Base-by-base conservation (phyloP, 2,113 vertebrate species). In the Ammodytes dubius region DNA sequence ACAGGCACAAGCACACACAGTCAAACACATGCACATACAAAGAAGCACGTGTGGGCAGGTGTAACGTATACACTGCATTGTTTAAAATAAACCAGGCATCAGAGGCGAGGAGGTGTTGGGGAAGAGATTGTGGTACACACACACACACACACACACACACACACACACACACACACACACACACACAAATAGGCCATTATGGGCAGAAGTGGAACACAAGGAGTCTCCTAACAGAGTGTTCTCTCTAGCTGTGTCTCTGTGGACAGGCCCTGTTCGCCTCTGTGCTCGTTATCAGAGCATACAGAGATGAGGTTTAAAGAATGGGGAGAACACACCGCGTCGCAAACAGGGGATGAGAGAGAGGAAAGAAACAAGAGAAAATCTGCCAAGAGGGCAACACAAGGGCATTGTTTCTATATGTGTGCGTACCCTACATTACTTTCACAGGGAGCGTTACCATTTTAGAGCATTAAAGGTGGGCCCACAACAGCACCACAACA, bases 51-150 rank as follows among this genome's bases (percentile, higher is more conserved):
- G 27, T 27, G 27, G 27, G 27, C 27, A 27, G 27, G 27, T 27
- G 27, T 27, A 27, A 27, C 27, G 27, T 27, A 27, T 27, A 77
- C 72, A 77, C 87, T 79, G 75, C 86, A 89, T 92, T 92, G 89
- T 94, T 94, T 93, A 88, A 92, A 93, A 94, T 91, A 92, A 92
- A 92, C 67, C 90, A 64, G 86, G 85, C 93, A 83, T 93, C 89
- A 90, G 87, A 88, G 89, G 58, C 80, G 69, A 85, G 79, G 82
- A 85, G 81, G 82, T 92, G 89, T 81, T 88, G 79, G 70, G 87
- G 92, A 27, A 50, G 84, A 90, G 89, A 91, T 91, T 87, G 86
- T 79, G 6, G 27, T 27, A 27, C 27, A 27, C 27, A 27, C 7
- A n/a, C n/a, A n/a, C n/a, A n/a, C n/a, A n/a, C n/a, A n/a, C n/a